Evolutionary conservation across 2,797 vertebrate species (phyloP), one percentile per base, ranked within the genome.

Genomic region (Argentina silus): DNA sequence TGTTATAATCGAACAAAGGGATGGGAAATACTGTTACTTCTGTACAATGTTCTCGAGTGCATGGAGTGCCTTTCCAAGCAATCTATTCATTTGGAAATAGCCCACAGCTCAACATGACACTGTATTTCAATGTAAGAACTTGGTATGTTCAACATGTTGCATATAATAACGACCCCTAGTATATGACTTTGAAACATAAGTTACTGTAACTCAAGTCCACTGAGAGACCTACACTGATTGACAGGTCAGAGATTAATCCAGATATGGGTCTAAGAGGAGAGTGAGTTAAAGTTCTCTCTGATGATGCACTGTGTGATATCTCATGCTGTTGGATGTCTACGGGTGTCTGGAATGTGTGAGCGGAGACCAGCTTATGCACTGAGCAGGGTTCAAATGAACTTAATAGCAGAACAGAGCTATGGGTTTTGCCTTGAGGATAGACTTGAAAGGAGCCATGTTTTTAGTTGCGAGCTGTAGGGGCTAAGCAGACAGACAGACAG

Each of bases 381-480:
- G 27, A 42, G 11, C 12, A 21, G 14, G 6, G 53, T 47, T 80
- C 6, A 78, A 73, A 67, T 8, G 66, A 67, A 10, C 48, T 61
- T 63, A 21, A 74, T 23, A 0, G 61, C 5, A 6, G 51, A 78
- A 55, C 50, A 42, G 68, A 76, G 17, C n/a, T 8, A 11, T 14
- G 4, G 6, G 2, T 21, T 50, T 51, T 48, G 5, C 0, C 10
- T 36, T 72, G 72, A 48, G 42, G 53, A 79, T 61, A 75, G 77
- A 80, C 47, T 78, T 71, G 36, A 63, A 45, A n/a, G 44, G 56
- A 63, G 36, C 9, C 11, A 48, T n/a, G 15, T 10, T 45, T 63
- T 15, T 44, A 73, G 56, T 21, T 5, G 11, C 78, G 47, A 7
- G 61, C 66, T 69, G 63, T 82, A 66, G 72, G 14, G 14, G 3